Evolutionary conservation across 1,140 invertebrate genomes (phyloP).

Genomic region (Drosophila pandora): DNA sequence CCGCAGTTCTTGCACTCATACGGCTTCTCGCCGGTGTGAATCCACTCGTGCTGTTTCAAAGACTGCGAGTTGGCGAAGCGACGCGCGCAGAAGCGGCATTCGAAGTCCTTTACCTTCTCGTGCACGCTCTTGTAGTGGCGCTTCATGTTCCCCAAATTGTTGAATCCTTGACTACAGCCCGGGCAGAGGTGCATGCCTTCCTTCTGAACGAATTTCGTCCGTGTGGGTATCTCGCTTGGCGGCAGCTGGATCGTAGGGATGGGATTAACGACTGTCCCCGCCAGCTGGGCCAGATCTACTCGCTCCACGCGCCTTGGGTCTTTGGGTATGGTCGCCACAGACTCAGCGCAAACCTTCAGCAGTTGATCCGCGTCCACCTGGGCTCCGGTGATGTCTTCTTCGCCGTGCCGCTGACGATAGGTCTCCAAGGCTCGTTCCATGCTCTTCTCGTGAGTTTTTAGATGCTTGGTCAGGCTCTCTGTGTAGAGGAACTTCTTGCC

Average conservation of each 20-base stretch:
- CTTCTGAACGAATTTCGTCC: slow-evolving; percentile 64
- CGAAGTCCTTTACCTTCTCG: slow-evolving; percentile 80
- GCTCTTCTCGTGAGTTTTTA: slow-evolving; percentile 79
- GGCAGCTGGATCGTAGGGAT: slow-evolving; percentile 60
- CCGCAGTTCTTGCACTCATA: slow-evolving; percentile 69
- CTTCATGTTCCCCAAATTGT: slow-evolving; percentile 77
- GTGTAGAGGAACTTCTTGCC: slow-evolving; percentile 73
- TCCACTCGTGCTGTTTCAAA: slow-evolving; percentile 82
- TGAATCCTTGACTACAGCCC: slow-evolving; percentile 72
- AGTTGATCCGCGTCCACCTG: slow-evolving; percentile 60
- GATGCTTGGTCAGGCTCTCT: slow-evolving; percentile 72
- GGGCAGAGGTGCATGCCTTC: slow-evolving; percentile 77
- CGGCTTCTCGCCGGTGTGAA: slow-evolving; percentile 84
- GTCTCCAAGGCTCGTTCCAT: slow-evolving; percentile 72
- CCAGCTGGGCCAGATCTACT: slow-evolving; percentile 70
- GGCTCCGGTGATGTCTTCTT: slow-evolving; percentile 6
- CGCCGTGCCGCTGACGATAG: slow-evolving; percentile 66
- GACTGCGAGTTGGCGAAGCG: slow-evolving; percentile 81
- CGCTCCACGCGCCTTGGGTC: slow-evolving; percentile 74
- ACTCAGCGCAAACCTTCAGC: slow-evolving; percentile 72
- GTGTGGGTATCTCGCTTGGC: slow-evolving; percentile 21
- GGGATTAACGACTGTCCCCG: slow-evolving; percentile 75
- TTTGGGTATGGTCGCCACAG: slow-evolving; percentile 71
- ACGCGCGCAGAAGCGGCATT: slow-evolving; percentile 74
- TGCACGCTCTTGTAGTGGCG: slow-evolving; percentile 80